A percentile compares a stretch with the other conserved stretches of the same genome.
phyloP scores from a whole-genome alignment of 2,888 invertebrate species.

The Balanococcus diminutus region DNA sequence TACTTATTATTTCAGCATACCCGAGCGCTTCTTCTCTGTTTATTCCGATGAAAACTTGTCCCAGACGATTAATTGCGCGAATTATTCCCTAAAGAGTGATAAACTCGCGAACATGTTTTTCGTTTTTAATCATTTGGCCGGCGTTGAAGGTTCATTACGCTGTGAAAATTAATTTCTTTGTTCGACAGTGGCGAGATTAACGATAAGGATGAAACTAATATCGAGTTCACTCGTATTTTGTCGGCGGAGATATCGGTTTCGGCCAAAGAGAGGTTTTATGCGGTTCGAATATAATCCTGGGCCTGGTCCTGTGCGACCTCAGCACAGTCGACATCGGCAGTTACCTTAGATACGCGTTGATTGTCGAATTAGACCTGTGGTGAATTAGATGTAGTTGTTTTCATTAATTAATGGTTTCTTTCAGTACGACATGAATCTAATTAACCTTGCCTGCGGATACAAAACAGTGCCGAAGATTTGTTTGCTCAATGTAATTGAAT shows the following conservation, averaged over 20 bases:
- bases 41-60: neutral
- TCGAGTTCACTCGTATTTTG: neutral
- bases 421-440: neutral
- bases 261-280: neutral
- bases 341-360: neutral
- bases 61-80: neutral
- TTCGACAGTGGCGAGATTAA: neutral
- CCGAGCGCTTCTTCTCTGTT: neutral
- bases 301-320: neutral
- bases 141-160: neutral
- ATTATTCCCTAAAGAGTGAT: neutral
- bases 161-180: neutral
- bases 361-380: neutral
- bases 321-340: neutral
- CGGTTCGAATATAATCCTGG: neutral
- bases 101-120: neutral
- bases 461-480: neutral
- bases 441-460: neutral
- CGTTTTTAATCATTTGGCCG: neutral
- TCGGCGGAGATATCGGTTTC: neutral
- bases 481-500: neutral
- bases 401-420: conserved; percentile 24
- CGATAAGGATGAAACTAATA: neutral
- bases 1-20: neutral
- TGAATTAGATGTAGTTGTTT: conserved; percentile 31